A percentile compares a stretch with the other conserved stretches of the same genome.
phyloP scores from a whole-genome alignment of 1,140 invertebrate genomes.

The Penaeus vannamei region DNA sequence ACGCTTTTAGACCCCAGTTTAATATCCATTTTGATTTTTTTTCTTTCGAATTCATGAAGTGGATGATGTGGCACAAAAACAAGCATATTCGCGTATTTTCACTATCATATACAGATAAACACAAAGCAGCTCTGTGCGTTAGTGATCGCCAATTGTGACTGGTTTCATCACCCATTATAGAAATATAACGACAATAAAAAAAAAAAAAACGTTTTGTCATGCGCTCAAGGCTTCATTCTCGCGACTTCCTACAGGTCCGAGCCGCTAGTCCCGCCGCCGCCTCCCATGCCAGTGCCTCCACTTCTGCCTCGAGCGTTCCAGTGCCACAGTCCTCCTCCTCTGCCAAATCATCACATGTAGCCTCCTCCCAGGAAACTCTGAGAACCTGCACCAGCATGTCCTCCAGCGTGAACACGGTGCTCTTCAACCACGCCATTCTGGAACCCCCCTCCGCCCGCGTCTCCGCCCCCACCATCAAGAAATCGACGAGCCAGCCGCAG shows the following conservation, averaged over 20 bases:
- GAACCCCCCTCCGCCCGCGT: conserved; percentile 29
- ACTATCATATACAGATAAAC: no score
- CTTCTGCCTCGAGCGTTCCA: conserved; percentile 74
- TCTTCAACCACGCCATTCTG: conserved; percentile 46
- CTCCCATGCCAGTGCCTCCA: conserved; percentile 70
- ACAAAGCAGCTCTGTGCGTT: no score
- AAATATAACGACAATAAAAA: no score
- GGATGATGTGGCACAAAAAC: no score
- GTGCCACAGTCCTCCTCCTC: conserved; percentile 51
- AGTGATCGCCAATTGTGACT: no score
- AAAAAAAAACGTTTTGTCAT: no score
- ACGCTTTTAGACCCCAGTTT: no score
- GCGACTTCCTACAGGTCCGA: conserved; percentile 50
- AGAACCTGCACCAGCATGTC: conserved; percentile 57
- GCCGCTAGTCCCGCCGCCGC: conserved; percentile 69
- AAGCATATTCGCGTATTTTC: no score
- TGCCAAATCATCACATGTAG: conserved; percentile 57
- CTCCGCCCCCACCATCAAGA: conserved; percentile 40
- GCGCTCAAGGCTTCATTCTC: neutral
- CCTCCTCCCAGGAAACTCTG: conserved; percentile 48
- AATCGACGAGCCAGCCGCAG: conserved; percentile 58
- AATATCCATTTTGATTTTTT: no score
- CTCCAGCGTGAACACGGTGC: conserved; percentile 55
- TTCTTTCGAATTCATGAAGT: no score
- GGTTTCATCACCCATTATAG: no score